Base-by-base conservation (phyloP, 2,797 vertebrate species). In the Helarctos malayanus region DNA sequence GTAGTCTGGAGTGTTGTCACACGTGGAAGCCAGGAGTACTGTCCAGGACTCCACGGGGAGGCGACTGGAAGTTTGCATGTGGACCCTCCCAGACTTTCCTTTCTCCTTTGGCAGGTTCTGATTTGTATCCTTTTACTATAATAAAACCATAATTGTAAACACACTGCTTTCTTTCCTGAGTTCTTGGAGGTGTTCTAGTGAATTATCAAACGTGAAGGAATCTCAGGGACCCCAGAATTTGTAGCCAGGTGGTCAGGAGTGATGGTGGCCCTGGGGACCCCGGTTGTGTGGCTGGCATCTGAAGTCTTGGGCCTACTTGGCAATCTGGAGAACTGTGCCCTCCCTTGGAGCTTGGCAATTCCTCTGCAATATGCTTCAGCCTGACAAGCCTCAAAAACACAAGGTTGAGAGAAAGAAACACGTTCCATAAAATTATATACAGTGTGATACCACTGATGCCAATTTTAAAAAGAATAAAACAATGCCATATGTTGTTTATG, bases 1-100 rank as follows among this genome's bases (percentile, higher is more conserved):
- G 0, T 1, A 1, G 14, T 23, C 71, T 9, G 35, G 13, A 19
- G 23, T 14, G 1, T 3, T 1, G 1, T 25, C 7, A 0, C 7
- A 2, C 4, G 0, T n/a, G 0, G 1, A 0, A 25, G 13, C 18
- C 0, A 16, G 23, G 19, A 41, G 52, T 3, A 0, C 32, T 0
- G 0, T 27, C 3, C 49, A 13, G 52, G 68, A 35, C 49, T n/a
- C 21, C 23, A 0, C 11, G 0, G 87, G 35, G 41, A 32, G 7
- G 38, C 0, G 11, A 10, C 21, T 15, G 4, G 54, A 13, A 41
- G 4, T 32, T 21, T 54, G 13, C 0, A 3, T 0, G 0, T 5
- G 23, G 2, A 0, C 5, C 27, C 10, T 27, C 29, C 16, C 35
- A n/a, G 52, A 15, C 82, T 4, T 23, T 2, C 10, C 14, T 23